Evolutionary conservation across 53 echinoderm and acorn worm genomes (phyloP).

Genomic region (Henricia sp.): DNA sequence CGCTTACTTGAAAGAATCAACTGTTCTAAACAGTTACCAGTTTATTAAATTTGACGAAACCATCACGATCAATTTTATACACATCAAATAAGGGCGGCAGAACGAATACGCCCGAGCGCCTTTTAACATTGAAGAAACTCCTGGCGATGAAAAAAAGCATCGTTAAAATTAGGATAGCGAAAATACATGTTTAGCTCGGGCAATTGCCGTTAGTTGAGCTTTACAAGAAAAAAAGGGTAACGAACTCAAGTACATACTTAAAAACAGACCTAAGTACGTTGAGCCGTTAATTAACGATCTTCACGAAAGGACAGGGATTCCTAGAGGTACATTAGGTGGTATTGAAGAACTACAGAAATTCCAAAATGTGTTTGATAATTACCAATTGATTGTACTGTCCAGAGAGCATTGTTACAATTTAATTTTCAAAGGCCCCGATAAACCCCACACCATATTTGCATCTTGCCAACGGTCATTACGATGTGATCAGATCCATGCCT

Average conservation of each 20-base stretch:
- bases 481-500: conserved; percentile 4
- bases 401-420: conserved; percentile 9
- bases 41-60: conserved; percentile 13
- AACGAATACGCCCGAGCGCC: background rate
- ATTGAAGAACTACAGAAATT: background rate
- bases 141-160: conserved; percentile 13
- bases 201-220: conserved; percentile 1
- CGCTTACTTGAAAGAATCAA: background rate
- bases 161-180: conserved; percentile 11
- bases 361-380: conserved; percentile 16
- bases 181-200: conserved; percentile 8
- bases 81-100: conserved; percentile 2
- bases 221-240: background rate
- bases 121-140: background rate
- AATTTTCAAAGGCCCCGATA: conserved; percentile 24
- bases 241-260: conserved; percentile 11
- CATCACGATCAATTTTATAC: background rate
- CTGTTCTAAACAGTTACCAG: background rate
- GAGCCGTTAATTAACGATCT: background rate
- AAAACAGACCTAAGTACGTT: background rate
- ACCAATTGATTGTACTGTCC: background rate
- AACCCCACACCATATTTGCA: conserved; percentile 19
- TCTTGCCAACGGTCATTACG: conserved; percentile 15
- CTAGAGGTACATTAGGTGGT: background rate
- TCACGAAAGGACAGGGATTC: conserved; percentile 3